Conservation (phyloP, 2,113 vertebrate species). For the Rhynchomys soricoides region DNA sequence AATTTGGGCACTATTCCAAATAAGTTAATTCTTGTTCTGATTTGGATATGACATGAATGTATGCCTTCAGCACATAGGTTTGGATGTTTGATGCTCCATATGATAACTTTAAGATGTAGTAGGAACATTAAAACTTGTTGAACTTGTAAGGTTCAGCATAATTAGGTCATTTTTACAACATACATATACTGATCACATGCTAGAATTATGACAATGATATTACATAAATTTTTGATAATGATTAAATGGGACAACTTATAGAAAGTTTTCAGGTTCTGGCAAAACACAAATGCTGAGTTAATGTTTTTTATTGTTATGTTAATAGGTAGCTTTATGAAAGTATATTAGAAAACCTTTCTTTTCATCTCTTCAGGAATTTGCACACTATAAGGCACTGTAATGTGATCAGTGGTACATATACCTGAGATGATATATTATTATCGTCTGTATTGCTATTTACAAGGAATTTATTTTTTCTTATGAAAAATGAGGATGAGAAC, state of each 20-base stretch:
- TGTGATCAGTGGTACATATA: background rate
- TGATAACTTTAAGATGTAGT: background rate
- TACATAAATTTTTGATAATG: background rate
- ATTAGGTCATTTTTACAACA: background rate
- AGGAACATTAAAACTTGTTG: background rate
- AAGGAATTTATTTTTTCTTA: background rate
- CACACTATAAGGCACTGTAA: background rate
- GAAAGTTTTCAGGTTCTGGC: background rate
- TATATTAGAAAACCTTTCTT: background rate
- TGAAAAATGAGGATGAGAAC: background rate
- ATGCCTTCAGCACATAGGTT: background rate
- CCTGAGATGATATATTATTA: background rate
- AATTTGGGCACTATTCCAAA: background rate
- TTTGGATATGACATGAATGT: background rate
- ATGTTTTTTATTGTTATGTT: background rate
- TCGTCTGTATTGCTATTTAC: background rate
- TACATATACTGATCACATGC: background rate
- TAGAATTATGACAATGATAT: background rate
- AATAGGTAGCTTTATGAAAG: background rate
- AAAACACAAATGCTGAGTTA: background rate
- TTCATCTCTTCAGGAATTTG: background rate
- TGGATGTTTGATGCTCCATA: background rate
- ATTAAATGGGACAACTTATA: background rate
- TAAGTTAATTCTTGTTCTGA: background rate
- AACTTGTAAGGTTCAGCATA: background rate